A percentile compares a stretch with the other conserved stretches of the same genome.
phyloP scores from a whole-genome alignment of 2,113 vertebrate species.

The Falcunculus frontatus region DNA sequence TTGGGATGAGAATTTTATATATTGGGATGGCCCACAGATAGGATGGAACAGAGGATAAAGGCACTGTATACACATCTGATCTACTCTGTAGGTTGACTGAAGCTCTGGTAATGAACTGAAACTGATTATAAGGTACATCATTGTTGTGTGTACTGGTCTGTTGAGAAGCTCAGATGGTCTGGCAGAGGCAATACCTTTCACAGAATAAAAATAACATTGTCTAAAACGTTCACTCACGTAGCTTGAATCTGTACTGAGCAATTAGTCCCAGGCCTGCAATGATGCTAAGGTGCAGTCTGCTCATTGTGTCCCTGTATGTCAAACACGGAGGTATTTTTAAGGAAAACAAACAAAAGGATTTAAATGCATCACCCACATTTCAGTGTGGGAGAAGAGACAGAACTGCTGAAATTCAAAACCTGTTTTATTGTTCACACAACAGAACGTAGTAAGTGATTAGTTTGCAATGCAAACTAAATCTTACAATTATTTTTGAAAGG shows the following conservation, averaged over 20 bases:
- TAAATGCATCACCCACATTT: neutral
- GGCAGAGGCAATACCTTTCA: neutral
- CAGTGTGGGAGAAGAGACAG: neutral
- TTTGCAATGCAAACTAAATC: conserved; percentile 7
- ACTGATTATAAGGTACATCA: neutral
- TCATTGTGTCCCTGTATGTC: neutral
- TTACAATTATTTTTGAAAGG: conserved; percentile 13
- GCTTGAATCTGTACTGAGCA: neutral
- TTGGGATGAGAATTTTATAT: neutral
- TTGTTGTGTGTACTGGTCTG: neutral
- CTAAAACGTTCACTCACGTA: neutral
- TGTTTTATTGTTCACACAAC: neutral
- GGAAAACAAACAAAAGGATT: neutral
- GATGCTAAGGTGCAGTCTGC: neutral
- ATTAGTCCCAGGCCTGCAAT: neutral
- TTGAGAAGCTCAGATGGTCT: neutral
- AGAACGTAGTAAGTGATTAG: neutral
- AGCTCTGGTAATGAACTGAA: neutral
- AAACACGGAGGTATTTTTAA: neutral
- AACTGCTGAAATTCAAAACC: neutral
- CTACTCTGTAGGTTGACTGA: neutral
- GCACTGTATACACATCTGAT: neutral
- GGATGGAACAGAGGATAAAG: neutral
- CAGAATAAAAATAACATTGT: neutral
- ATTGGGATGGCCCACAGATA: neutral